phyloP scores from a whole-genome alignment of 1,140 invertebrate species.

The Ectropis grisescens region DNA sequence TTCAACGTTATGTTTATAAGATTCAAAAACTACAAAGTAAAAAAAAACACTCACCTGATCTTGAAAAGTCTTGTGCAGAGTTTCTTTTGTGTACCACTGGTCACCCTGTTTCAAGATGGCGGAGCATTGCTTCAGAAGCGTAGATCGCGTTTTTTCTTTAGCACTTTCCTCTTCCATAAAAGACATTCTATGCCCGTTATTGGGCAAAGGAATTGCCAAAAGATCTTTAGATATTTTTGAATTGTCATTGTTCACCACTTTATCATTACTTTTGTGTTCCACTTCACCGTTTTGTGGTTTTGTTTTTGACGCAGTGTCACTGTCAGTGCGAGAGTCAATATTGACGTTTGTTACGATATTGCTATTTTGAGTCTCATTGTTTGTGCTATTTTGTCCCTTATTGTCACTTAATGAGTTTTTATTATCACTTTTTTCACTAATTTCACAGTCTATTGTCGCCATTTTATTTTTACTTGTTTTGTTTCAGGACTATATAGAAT shows the following conservation, averaged over 20 bases:
- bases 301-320: not conserved
- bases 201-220: slow-evolving; percentile 19
- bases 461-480: too few species aligned
- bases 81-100: slow-evolving; percentile 72
- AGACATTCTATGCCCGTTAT: slow-evolving; percentile 63
- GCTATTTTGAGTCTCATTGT: not conserved
- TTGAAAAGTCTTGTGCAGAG: slow-evolving; percentile 74
- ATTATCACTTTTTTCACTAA: too few species aligned
- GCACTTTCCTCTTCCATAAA: slow-evolving; percentile 78
- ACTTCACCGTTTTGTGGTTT: not conserved
- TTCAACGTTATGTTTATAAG: too few species aligned
- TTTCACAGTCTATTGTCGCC: too few species aligned
- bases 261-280: too few species aligned
- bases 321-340: not conserved
- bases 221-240: slow-evolving; percentile 18
- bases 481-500: too few species aligned
- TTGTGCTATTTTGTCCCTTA: not conserved
- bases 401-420: too few species aligned
- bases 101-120: slow-evolving; percentile 73
- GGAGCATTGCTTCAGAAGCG: slow-evolving; percentile 73
- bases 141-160: slow-evolving; percentile 69
- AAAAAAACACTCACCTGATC: slow-evolving; percentile 72
- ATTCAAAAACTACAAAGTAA: not conserved
- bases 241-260: too few species aligned
- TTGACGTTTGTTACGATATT: not conserved